These are phyloP conservation scores for Xestia xanthographa DNA, from an alignment of 2,888 invertebrate species.

Conservation along the genomic window DNA sequence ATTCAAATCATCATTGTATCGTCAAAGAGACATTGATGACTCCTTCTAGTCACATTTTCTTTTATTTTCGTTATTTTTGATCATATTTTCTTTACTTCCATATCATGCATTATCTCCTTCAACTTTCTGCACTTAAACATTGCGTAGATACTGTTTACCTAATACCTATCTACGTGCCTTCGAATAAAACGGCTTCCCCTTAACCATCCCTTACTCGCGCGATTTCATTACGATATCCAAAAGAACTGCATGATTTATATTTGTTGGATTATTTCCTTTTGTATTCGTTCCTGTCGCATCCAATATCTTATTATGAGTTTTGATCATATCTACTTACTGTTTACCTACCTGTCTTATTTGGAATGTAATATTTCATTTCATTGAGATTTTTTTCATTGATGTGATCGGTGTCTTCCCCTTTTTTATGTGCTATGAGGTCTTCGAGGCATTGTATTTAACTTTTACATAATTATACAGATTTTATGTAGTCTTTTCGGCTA, in stretches of 20 bases:
- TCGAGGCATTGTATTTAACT: background rate
- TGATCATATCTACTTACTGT: constrained; percentile 62
- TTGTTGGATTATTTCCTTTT: constrained; percentile 70
- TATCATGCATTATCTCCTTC: background rate
- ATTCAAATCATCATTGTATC: no score
- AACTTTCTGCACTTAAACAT: background rate
- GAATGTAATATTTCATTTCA: constrained; percentile 41
- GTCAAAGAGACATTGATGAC: no score
- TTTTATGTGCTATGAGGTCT: background rate
- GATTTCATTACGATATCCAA: constrained; percentile 86
- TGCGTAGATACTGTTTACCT: background rate
- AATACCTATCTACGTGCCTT: no score
- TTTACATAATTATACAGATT: background rate
- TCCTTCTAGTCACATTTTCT: no score
- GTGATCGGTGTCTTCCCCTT: background rate
- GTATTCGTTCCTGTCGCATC: constrained; percentile 71
- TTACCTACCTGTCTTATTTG: constrained; percentile 42
- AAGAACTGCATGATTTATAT: constrained; percentile 78
- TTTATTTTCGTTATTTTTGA: no score
- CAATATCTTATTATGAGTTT: constrained; percentile 66
- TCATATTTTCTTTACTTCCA: no score
- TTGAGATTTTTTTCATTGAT: constrained; percentile 8
- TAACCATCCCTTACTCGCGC: constrained; percentile 66
- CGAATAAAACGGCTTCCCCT: constrained; percentile 53
- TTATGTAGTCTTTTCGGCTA: no score